Base-by-base conservation (phyloP, 2,113 vertebrate genomes). In the Petrocephalus zakoni region DNA sequence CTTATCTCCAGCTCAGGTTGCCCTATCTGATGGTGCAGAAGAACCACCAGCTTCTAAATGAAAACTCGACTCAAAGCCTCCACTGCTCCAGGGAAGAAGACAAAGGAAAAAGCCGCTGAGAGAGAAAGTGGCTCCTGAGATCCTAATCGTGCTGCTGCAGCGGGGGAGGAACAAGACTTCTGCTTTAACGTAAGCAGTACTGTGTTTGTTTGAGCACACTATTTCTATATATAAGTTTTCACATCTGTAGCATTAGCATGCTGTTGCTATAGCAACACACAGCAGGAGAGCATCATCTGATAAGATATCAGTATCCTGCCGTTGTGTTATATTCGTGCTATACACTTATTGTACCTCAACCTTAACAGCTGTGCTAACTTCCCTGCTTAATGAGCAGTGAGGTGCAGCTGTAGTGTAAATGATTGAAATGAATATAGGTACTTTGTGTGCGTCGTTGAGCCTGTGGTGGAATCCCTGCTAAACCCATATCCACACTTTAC, bases 211-310 rank as follows among this genome's bases (percentile, higher is more conserved):
- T 42, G 5, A n/a, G 55, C 42, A 46, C 34, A 29, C 11, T 2
- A 47, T 87, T 86, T 86, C 84, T 55, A 25, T 34, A 86, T 86
- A 34, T 51, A 34, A 17, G 52, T 86, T 56, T 86, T 55, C 52
- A 29, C 52, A 55, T 34, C 15, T 55, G 11, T 9, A 86, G 10
- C 25, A 10, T 86, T 55, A 29, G 84, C 17, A 9, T 37, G 49
- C 47, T 83, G 83, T 49, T 83, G 81, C 81, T 83, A 46, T 49
- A 83, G 81, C 37, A 83, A 83, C 72, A 83, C 46, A n/a, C 51
- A 29, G 9, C 13, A 53, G 22, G n/a, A 53, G 5, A 34, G n/a
- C 21, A 52, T 52, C 46, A 25, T 52, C 22, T 85, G 25, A 55
- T 49, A 21, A 47, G 8, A 37, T 34, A 21, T 29, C 51, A 19